A percentile compares a stretch with the other conserved stretches of the same genome.
These are phyloP conservation scores for Anoplius nigerrimus DNA, from an alignment of 2,888 invertebrate genomes.

Conservation along the genomic window DNA sequence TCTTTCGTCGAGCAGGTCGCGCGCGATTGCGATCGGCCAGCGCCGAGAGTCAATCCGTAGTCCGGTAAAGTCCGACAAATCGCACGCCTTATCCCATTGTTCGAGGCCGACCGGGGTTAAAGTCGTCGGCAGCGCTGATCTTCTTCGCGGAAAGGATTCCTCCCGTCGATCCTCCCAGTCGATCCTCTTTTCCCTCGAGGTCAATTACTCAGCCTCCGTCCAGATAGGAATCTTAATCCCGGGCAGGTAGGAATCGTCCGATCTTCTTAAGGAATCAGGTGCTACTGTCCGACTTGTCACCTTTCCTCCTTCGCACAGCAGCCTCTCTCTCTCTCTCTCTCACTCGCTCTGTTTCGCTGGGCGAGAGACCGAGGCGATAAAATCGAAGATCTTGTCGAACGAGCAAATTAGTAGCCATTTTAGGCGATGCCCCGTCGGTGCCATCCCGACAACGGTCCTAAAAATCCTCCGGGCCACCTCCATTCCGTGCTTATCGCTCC, in stretches of 20 bases:
- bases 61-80: background rate
- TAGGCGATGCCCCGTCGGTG: constrained; percentile 3
- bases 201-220: constrained; percentile 47
- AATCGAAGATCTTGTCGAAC: constrained; percentile 32
- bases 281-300: constrained; percentile 61
- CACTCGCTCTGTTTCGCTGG: too few relatives aligned
- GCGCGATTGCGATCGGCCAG: background rate
- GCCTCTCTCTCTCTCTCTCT: too few relatives aligned
- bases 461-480: constrained; percentile 7
- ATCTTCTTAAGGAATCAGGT: constrained; percentile 58
- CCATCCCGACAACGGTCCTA: background rate
- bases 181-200: constrained; percentile 28
- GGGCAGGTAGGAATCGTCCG: constrained; percentile 53
- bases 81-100: background rate
- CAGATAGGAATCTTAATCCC: constrained; percentile 63
- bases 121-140: background rate
- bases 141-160: constrained; percentile 30
- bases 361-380: constrained; percentile 33
- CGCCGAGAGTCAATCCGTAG: background rate
- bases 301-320: constrained; percentile 29
- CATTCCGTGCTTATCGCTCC: background rate
- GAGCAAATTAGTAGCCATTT: constrained; percentile 28
- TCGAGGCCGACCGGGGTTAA: background rate
- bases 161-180: constrained; percentile 36
- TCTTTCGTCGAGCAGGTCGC: too few relatives aligned